Evolutionary conservation across 2,797 vertebrate species (phyloP).

Genomic region (Thunnus albacares): DNA sequence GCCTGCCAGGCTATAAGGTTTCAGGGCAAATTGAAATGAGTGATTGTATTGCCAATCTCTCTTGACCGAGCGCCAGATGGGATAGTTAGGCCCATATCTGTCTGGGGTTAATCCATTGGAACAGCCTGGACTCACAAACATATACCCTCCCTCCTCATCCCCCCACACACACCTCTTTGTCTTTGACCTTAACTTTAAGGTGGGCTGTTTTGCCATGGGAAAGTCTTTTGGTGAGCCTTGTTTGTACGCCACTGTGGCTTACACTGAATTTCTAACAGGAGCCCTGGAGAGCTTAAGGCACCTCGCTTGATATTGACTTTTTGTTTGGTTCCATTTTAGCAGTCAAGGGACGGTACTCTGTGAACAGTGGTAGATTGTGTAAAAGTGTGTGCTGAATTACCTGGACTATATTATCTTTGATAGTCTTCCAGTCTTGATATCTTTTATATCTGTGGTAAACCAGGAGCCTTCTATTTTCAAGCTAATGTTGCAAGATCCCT

Average conservation of each 20-base stretch:
- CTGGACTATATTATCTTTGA: conserved; percentile 78
- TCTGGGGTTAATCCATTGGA: conserved; percentile 89
- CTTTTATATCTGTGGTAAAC: conserved; percentile 72
- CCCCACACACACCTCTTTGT: conserved; percentile 68
- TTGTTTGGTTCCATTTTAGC: conserved; percentile 82
- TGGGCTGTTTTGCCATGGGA: conserved; percentile 76
- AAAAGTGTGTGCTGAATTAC: conserved; percentile 77
- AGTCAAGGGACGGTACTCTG: conserved; percentile 68
- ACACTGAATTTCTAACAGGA: conserved; percentile 74
- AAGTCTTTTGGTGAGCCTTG: conserved; percentile 75
- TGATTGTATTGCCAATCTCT: conserved; percentile 90
- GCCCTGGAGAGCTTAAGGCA: conserved; percentile 81
- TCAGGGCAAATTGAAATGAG: conserved; percentile 91
- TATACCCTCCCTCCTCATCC: conserved; percentile 58
- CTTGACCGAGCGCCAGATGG: conserved; percentile 87
- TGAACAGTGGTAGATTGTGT: conserved; percentile 75
- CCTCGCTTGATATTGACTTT: conserved; percentile 82
- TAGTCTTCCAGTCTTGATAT: conserved; percentile 70
- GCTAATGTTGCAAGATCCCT: conserved; percentile 72
- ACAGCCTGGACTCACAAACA: conserved; percentile 82
- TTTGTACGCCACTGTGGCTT: conserved; percentile 77
- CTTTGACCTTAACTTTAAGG: conserved; percentile 85
- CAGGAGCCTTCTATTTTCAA: conserved; percentile 71
- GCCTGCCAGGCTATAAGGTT: conserved; percentile 86
- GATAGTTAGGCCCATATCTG: conserved; percentile 88